These are phyloP conservation scores for Garra rufa DNA, from an alignment of 2,113 vertebrate species.

Conservation along the genomic window DNA sequence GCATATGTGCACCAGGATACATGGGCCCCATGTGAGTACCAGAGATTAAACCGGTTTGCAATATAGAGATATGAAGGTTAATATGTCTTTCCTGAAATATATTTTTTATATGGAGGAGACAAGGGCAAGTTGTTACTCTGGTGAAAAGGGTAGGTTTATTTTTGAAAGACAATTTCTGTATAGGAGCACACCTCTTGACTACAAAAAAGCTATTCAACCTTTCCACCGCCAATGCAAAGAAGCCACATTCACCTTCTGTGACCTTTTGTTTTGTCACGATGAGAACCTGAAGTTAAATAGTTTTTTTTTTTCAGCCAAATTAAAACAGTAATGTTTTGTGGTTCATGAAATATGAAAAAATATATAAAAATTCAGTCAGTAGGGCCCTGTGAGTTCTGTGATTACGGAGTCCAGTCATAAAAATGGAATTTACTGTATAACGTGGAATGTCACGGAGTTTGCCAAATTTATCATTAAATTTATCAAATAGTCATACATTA, in stretches of 20 bases:
- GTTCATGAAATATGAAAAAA: background rate
- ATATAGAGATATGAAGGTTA: background rate
- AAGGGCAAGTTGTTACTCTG: background rate
- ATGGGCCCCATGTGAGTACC: slow-evolving; percentile 93
- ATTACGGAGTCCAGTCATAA: no score
- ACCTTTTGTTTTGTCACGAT: slow-evolving; percentile 1
- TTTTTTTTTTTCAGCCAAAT: background rate
- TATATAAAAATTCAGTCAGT: no score
- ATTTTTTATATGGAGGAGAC: background rate
- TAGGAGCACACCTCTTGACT: background rate
- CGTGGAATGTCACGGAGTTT: no score
- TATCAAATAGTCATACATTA: no score
- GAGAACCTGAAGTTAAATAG: background rate
- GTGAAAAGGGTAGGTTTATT: slow-evolving; percentile 27
- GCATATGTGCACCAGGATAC: slow-evolving; percentile 92
- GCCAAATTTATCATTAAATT: no score
- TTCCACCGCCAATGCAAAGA: background rate
- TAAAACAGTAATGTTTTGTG: background rate
- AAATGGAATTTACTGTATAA: no score
- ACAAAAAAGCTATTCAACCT: slow-evolving; percentile 29
- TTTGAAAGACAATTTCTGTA: slow-evolving; percentile 25
- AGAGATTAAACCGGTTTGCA: slow-evolving; percentile 6
- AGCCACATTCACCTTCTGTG: background rate
- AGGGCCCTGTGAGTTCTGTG: no score
- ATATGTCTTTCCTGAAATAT: background rate